These are phyloP conservation scores for Chaetogeoica ovagalla DNA, from an alignment of 2,888 invertebrate genomes.

Conservation along the genomic window DNA sequence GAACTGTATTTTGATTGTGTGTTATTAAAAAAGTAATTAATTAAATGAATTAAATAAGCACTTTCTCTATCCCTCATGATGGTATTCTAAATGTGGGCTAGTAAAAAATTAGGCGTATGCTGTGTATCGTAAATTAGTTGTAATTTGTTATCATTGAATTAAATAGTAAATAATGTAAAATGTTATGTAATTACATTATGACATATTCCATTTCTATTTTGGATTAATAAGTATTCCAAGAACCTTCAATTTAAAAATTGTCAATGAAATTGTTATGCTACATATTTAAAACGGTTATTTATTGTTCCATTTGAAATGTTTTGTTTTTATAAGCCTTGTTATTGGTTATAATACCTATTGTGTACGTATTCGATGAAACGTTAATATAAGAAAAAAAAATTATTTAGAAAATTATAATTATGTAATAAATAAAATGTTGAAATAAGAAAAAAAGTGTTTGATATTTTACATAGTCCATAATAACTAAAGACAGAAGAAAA, in stretches of 20 bases:
- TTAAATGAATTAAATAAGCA: constrained; percentile 24
- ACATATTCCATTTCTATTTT: background rate
- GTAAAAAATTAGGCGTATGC: background rate
- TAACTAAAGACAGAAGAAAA: no score
- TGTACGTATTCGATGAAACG: no score
- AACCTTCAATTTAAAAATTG: background rate
- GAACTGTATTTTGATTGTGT: background rate
- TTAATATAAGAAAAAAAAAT: no score
- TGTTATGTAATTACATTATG: background rate
- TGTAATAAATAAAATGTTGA: no score
- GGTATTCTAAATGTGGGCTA: constrained; percentile 43
- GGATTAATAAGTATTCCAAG: background rate
- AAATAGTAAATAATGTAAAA: background rate
- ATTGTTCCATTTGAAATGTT: background rate
- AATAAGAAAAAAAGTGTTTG: no score
- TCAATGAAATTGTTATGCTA: background rate
- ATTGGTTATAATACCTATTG: background rate
- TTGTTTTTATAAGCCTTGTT: background rate
- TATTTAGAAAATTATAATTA: no score
- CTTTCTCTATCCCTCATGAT: constrained; percentile 49
- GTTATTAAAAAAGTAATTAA: constrained; percentile 3
- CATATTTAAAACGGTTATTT: background rate
- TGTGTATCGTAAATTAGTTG: background rate
- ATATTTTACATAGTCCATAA: no score
- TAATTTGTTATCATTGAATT: constrained; percentile 17